Conservation (phyloP, 2,888 invertebrate genomes). For the Hydroisotoma schaefferi region DNA sequence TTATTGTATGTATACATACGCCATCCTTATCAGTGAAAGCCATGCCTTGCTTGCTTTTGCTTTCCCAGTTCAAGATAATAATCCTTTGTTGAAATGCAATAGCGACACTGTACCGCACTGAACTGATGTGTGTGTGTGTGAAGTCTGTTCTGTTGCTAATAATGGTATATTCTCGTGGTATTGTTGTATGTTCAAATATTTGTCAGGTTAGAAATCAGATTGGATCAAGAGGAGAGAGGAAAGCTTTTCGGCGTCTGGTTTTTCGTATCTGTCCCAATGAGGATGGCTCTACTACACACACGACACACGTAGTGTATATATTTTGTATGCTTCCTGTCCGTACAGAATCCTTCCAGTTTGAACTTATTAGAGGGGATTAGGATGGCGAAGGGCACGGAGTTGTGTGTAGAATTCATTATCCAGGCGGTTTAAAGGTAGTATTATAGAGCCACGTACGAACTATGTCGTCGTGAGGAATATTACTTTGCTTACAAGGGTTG, state of each 20-base stretch:
- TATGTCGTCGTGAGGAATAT: no score
- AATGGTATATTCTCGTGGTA: background rate
- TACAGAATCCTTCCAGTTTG: conserved; percentile 2
- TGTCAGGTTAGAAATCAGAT: conserved; percentile 4
- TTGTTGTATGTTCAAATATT: conserved; percentile 13
- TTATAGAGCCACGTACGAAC: no score
- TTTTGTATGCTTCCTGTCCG: background rate
- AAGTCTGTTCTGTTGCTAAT: no score
- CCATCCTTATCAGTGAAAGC: conserved; percentile 7
- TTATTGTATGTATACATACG: conserved; percentile 4
- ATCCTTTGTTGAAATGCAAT: no score
- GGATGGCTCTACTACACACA: background rate
- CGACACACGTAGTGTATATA: background rate
- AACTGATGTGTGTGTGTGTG: no score
- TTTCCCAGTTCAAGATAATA: no score
- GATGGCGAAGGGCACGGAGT: background rate
- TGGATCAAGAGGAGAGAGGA: background rate
- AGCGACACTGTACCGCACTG: no score
- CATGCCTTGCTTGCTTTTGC: no score
- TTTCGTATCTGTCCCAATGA: no score
- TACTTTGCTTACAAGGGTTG: no score
- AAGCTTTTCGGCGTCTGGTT: no score
- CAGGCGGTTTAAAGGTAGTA: no score
- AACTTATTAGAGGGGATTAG: conserved; percentile 10
- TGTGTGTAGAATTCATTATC: background rate